These are phyloP conservation scores for Chrysomela aeneicollis DNA, from an alignment of 2,888 invertebrate species.

Conservation along the genomic window DNA sequence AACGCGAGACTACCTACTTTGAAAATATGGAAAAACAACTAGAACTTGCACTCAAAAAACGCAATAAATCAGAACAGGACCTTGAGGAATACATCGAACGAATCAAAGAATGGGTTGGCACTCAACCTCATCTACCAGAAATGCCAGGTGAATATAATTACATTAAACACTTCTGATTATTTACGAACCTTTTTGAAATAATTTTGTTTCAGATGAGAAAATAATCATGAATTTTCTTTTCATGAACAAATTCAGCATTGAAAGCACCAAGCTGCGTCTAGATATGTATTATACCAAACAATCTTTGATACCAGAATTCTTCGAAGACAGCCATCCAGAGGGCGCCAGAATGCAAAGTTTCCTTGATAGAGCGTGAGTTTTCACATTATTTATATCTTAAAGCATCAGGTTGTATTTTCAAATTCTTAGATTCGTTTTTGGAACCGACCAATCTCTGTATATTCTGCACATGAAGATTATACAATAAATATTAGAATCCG, in stretches of 20 bases:
- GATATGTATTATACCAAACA: constrained; percentile 30
- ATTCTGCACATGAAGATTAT: no score
- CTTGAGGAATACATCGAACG: constrained; percentile 40
- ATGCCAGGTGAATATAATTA: constrained; percentile 45
- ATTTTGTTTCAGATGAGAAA: constrained; percentile 19
- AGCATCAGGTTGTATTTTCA: no score
- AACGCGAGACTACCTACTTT: not conserved
- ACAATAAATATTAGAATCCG: no score
- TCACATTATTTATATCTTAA: not conserved
- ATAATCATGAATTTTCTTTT: constrained; percentile 9
- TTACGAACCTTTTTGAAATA: no score
- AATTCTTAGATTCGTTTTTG: no score
- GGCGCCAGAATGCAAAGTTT: constrained; percentile 15
- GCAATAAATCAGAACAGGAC: constrained; percentile 31
- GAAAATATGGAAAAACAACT: constrained; percentile 22
- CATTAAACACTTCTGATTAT: no score
- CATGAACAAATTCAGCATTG: constrained; percentile 27
- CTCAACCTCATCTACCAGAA: constrained; percentile 50
- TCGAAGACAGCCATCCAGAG: constrained; percentile 8
- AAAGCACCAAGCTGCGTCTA: constrained; percentile 20
- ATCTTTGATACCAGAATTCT: constrained; percentile 30
- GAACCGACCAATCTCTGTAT: no score
- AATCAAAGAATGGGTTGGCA: constrained; percentile 45
- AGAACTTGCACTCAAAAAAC: constrained; percentile 27
- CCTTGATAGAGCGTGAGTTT: constrained; percentile 30